A percentile compares a stretch with the other conserved stretches of the same genome.
phyloP scores from a whole-genome alignment of 2,113 vertebrate genomes.

The Dolichotis patagonum region DNA sequence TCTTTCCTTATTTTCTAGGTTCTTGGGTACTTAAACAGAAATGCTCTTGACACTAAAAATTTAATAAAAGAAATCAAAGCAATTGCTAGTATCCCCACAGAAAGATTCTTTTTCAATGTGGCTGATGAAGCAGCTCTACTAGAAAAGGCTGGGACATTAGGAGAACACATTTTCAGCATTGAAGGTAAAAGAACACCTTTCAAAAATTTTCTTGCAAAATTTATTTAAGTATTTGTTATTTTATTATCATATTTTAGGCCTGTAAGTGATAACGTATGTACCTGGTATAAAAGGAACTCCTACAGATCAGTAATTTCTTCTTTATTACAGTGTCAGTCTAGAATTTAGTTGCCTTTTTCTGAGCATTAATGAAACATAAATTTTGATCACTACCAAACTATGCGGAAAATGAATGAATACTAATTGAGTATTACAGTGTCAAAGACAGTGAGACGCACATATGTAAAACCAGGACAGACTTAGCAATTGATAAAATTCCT shows the following conservation, averaged over 20 bases:
- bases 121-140: constrained; percentile 93
- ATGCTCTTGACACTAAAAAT: constrained; percentile 92
- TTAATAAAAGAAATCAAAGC: constrained; percentile 96
- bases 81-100: constrained; percentile 94
- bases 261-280: background rate
- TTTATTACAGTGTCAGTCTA: background rate
- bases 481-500: background rate
- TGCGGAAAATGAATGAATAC: background rate
- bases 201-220: background rate
- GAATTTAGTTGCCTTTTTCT: background rate
- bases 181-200: constrained; percentile 89
- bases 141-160: constrained; percentile 94
- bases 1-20: constrained; percentile 86
- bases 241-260: background rate
- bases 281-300: background rate
- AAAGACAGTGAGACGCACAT: background rate
- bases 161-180: constrained; percentile 97
- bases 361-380: background rate
- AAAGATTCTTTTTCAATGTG: constrained; percentile 96
- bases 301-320: background rate
- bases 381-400: background rate
- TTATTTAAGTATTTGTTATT: background rate
- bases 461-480: background rate
- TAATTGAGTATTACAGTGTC: background rate
- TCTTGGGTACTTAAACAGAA: constrained; percentile 94